phyloP scores from a whole-genome alignment of 2,888 invertebrate genomes.

The Horisme vitalbata region DNA sequence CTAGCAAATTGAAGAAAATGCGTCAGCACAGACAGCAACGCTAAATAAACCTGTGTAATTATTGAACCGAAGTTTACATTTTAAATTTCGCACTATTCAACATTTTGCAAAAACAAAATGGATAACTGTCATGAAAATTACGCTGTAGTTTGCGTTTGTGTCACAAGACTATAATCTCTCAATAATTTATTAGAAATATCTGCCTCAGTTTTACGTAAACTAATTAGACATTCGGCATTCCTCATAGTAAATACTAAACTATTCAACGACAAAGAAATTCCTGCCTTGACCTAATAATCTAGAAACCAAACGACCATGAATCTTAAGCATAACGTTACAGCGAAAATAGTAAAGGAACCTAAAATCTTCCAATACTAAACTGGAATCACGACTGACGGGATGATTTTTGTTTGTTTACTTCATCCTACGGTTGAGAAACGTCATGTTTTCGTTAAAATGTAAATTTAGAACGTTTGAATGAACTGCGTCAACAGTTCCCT shows the following conservation, averaged over 20 bases:
- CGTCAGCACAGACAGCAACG: too few species aligned
- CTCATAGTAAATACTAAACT: constrained; percentile 5
- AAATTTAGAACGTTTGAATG: constrained; percentile 41
- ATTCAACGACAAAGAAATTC: constrained; percentile 22
- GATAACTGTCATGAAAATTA: too few species aligned
- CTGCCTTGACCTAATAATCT: constrained; percentile 37
- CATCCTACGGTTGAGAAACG: constrained; percentile 25
- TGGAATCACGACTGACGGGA: constrained; percentile 10
- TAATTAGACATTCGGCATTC: constrained; percentile 11
- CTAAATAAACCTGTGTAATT: too few species aligned
- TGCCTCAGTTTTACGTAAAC: constrained; percentile 2
- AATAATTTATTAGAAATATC: neutral
- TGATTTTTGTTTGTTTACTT: constrained; percentile 31
- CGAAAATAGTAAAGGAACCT: constrained; percentile 23
- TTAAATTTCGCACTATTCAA: too few species aligned
- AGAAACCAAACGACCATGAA: constrained; percentile 24
- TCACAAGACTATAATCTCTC: too few species aligned
- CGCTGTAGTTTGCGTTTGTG: too few species aligned
- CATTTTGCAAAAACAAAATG: too few species aligned
- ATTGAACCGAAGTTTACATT: too few species aligned
- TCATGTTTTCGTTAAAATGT: constrained; percentile 36
- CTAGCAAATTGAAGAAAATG: too few species aligned
- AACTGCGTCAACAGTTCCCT: constrained; percentile 34
- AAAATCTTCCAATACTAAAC: constrained; percentile 18
- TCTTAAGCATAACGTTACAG: constrained; percentile 13